Evolutionary conservation across 35 echinoderm and acorn worm genomes (phyloP).

Genomic region (Ophiothrix spiculata): DNA sequence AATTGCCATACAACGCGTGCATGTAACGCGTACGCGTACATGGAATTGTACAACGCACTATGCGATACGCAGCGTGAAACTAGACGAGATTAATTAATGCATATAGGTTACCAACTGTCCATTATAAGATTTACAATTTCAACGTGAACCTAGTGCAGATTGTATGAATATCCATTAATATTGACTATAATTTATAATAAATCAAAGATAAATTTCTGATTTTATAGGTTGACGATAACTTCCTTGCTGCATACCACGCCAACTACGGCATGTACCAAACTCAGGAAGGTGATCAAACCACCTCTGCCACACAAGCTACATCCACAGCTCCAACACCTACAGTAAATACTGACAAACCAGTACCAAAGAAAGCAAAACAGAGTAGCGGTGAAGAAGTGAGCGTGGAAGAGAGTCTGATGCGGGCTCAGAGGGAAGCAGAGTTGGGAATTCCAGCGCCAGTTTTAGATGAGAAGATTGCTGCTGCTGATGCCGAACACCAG

Average conservation of each 20-base stretch:
- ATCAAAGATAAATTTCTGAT: too few relatives aligned
- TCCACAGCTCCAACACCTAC: neutral
- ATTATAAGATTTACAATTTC: too few relatives aligned
- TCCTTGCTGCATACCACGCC: slow-evolving; percentile 85
- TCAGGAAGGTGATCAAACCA: neutral
- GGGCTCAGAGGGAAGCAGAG: slow-evolving; percentile 3
- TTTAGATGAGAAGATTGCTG: neutral
- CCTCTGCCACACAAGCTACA: neutral
- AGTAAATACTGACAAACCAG: neutral
- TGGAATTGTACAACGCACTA: too few relatives aligned
- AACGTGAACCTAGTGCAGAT: too few relatives aligned
- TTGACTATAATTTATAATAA: too few relatives aligned
- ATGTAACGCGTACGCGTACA: too few relatives aligned
- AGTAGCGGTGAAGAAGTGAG: neutral
- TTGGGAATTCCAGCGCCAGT: neutral
- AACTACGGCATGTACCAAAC: slow-evolving; percentile 56
- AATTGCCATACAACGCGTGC: too few relatives aligned
- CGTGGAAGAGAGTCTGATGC: neutral
- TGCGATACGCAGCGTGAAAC: too few relatives aligned
- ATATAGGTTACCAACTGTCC: too few relatives aligned
- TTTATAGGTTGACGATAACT: slow-evolving; percentile 88
- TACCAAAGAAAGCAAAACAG: neutral
- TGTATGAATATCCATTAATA: too few relatives aligned
- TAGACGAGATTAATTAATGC: too few relatives aligned
- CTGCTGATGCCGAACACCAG: neutral